Conservation (phyloP, 2,113 vertebrate genomes). For the Epinephelus fuscoguttatus region DNA sequence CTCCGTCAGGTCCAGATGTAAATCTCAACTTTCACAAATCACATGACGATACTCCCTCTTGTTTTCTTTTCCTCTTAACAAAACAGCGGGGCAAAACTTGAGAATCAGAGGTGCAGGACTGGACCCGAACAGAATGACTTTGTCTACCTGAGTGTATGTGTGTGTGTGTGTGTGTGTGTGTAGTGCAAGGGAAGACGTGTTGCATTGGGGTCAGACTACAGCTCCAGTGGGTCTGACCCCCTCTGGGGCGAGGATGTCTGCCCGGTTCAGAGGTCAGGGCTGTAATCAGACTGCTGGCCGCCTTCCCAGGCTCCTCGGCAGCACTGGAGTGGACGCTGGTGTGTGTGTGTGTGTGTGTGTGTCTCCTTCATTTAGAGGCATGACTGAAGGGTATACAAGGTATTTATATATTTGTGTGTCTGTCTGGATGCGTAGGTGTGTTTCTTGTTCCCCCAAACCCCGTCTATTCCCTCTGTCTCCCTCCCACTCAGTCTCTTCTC, state of each 20-base stretch:
- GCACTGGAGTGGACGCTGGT: slow-evolving; percentile 36
- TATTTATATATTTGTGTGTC: slow-evolving; percentile 53
- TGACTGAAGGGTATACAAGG: slow-evolving; percentile 34
- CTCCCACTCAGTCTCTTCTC: slow-evolving; percentile 45
- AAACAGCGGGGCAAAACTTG: slow-evolving; percentile 66
- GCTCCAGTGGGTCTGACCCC: slow-evolving; percentile 80
- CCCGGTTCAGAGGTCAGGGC: slow-evolving; percentile 76
- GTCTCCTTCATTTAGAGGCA: slow-evolving; percentile 39
- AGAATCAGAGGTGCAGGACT: slow-evolving; percentile 56
- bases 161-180: slow-evolving; percentile 34
- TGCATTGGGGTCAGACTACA: slow-evolving; percentile 76
- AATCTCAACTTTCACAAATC: slow-evolving; percentile 76
- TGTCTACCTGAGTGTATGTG: slow-evolving; percentile 56
- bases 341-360: slow-evolving; percentile 41
- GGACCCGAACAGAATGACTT: slow-evolving; percentile 68
- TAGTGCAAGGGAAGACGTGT: slow-evolving; percentile 44
- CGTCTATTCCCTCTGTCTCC: slow-evolving; percentile 40
- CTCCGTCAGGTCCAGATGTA: slow-evolving; percentile 49
- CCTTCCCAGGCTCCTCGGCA: slow-evolving; percentile 79
- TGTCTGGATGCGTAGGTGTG: slow-evolving; percentile 19
- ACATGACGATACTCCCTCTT: slow-evolving; percentile 50
- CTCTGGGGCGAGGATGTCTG: slow-evolving; percentile 73
- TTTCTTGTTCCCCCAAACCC: slow-evolving; percentile 27
- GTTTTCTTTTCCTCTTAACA: slow-evolving; percentile 78
- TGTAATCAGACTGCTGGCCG: slow-evolving; percentile 83